Evolutionary conservation across 1,140 invertebrate species (phyloP), one percentile per base, ranked within the genome.

Genomic region (Araneus ventricosus): DNA sequence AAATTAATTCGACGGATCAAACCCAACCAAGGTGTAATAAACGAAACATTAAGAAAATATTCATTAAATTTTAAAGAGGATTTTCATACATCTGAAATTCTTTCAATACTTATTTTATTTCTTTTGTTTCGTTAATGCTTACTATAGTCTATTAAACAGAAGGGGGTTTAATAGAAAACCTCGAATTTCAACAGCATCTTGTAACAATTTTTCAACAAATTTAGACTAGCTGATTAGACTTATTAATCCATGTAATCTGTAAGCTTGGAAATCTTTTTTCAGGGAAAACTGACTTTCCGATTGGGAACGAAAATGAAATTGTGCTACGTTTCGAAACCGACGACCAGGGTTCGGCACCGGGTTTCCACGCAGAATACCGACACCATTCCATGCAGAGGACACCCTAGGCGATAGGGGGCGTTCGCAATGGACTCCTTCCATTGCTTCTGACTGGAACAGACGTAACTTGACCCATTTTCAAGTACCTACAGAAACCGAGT

Each of bases 331-430:
- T 93, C 17, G 79, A 88, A 84, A 67, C 87, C 1, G 92, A 93
- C 24, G 41, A 84, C 30, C 34, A 79, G 14, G 87, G 59, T 14
- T 88, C 86, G 20, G 27, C 70, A 1, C 59, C 52, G 22, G 92
- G 92, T 37, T 93, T 93, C 41, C 92, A 93, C 8, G 86, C 87
- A 0, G 92, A 93, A 61, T 93, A 93, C 63, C 86, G 87, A n/a
- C 92, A 93, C 39, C n/a, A 88, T 93, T 10, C 67, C 92, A 20
- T 93, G 92, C 79, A 88, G 87, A 22, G 86, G 87, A 20, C 84
- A 89, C 27, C 92, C 92, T 22, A 89, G 92, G 92, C 27, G 84
- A 41, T 84, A 86, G 17, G 91, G n/a, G 91, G 1, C 82, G 67
- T 4, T 93, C 91, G 4, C 61, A 79, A 67, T 88, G 85, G 85